These are phyloP conservation scores for Fistularia commersonii DNA, from an alignment of 2,797 vertebrate species.

Conservation along the genomic window DNA sequence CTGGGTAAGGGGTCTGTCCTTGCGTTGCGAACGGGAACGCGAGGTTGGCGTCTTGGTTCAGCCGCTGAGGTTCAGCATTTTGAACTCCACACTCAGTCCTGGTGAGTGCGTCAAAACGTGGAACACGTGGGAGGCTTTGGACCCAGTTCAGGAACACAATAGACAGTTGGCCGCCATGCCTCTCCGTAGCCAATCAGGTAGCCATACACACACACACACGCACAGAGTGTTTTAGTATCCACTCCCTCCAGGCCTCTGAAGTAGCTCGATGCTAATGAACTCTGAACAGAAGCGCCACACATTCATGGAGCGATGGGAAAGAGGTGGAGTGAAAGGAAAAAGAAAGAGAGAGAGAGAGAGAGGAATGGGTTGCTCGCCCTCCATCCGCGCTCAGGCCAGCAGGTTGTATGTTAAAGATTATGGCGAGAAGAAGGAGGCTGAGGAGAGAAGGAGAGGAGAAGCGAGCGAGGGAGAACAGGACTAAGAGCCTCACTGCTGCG, in stretches of 20 bases:
- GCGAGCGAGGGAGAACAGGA: constrained; percentile 4
- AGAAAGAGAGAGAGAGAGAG: constrained; percentile 13
- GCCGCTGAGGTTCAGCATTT: no score
- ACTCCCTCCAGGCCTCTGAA: constrained; percentile 54
- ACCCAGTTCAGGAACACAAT: constrained; percentile 9
- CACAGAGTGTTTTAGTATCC: constrained; percentile 44
- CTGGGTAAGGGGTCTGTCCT: no score
- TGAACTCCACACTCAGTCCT: no score
- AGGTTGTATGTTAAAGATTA: constrained; percentile 53
- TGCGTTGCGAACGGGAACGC: no score
- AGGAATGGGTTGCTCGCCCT: not conserved
- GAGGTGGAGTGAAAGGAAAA: constrained; percentile 49
- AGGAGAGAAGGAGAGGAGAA: constrained; percentile 4
- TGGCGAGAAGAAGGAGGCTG: constrained; percentile 10
- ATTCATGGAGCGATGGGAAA: constrained; percentile 57
- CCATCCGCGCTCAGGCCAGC: constrained; percentile 11
- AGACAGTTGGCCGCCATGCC: constrained; percentile 16
- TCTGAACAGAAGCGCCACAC: constrained; percentile 66
- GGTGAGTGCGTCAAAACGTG: no score
- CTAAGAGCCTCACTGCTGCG: not conserved
- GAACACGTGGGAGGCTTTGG: no score
- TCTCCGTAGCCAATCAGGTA: constrained; percentile 13
- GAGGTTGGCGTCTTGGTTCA: no score
- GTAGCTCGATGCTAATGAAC: constrained; percentile 63
- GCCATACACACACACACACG: constrained; percentile 17